A percentile compares a stretch with the other conserved stretches of the same genome.
phyloP scores from a whole-genome alignment of 2,888 invertebrate species.

The Zygothrica quintamaculata region DNA sequence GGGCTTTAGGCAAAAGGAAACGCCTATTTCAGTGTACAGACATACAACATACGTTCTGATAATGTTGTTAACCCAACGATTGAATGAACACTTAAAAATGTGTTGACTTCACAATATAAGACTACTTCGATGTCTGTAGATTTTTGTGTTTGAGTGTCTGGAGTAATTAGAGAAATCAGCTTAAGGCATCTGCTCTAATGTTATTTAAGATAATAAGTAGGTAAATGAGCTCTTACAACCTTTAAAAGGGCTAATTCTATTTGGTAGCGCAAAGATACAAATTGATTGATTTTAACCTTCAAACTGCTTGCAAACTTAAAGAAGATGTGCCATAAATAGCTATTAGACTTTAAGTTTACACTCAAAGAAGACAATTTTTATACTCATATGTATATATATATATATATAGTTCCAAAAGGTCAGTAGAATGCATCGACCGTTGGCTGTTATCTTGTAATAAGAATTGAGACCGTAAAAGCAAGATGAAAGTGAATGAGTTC shows the following conservation, averaged over 20 bases:
- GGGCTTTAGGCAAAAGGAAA: conserved; percentile 13
- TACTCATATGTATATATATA: too few species aligned
- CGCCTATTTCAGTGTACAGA: conserved; percentile 16
- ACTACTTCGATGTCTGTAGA: conserved; percentile 4
- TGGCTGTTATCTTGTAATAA: neutral
- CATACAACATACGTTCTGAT: conserved; percentile 19
- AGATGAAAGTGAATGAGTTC: conserved; percentile 6
- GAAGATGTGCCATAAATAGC: too few species aligned
- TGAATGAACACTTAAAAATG: conserved; percentile 38
- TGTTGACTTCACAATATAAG: conserved; percentile 1
- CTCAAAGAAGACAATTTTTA: too few species aligned
- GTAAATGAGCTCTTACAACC: neutral
- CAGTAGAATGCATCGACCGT: neutral
- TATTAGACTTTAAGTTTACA: too few species aligned
- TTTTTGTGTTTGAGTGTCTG: conserved; percentile 14
- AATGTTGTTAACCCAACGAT: conserved; percentile 45
- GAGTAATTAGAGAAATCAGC: conserved; percentile 38
- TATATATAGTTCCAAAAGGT: neutral
- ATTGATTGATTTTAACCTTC: too few species aligned
- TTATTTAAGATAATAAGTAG: conserved; percentile 5
- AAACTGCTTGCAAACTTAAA: too few species aligned
- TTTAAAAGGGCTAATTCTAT: neutral
- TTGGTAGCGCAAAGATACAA: neutral
- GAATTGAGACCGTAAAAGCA: neutral
- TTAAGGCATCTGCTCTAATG: neutral